Evolutionary conservation across 2,888 invertebrate genomes (phyloP), one percentile per base, ranked within the genome.

Genomic region (Teleogryllus oceanicus): DNA sequence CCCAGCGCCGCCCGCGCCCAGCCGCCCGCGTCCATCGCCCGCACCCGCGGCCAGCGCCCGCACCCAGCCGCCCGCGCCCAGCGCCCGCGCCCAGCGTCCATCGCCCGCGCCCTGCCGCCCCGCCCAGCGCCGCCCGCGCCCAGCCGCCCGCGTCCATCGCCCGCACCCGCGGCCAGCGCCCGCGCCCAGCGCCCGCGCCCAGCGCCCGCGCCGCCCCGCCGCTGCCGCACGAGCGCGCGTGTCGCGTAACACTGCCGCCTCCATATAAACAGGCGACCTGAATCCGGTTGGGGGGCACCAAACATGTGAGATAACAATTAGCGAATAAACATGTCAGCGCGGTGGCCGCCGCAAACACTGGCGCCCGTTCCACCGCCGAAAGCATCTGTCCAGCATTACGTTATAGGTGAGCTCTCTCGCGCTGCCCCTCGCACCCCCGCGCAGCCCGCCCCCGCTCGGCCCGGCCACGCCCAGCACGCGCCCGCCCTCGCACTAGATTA

Each of bases 221-320:
- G 62, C 16, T 62, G 37, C 37, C 37, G 37, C 37, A 37, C 37
- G 62, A 62, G n/a, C n/a, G 62, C n/a, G 62, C 62, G 62, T 62
- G 62, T 62, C 62, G 62, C 62, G 62, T 62, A 62, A n/a, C 62
- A 62, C 62, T 62, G 62, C 62, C n/a, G 62, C 62, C 16, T 13
- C 62, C 62, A 62, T 62, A 62, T 62, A 62, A 62, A 62, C 62
- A 62, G 62, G 62, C 62, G 62, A 62, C 62, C 62, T 62, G 62
- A 62, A 62, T 62, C 62, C 62, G 62, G 62, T 62, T 62, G 62
- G 62, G 62, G 62, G 62, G 62, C 62, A 62, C 62, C 62, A 62
- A 62, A 62, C 62, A 62, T 62, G 62, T 62, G 62, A 62, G 62
- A 62, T 62, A 62, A 62, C 62, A 62, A 62, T 62, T 62, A 62